Evolutionary conservation across 2,113 vertebrate genomes (phyloP).

Genomic region (Struthio camelus): DNA sequence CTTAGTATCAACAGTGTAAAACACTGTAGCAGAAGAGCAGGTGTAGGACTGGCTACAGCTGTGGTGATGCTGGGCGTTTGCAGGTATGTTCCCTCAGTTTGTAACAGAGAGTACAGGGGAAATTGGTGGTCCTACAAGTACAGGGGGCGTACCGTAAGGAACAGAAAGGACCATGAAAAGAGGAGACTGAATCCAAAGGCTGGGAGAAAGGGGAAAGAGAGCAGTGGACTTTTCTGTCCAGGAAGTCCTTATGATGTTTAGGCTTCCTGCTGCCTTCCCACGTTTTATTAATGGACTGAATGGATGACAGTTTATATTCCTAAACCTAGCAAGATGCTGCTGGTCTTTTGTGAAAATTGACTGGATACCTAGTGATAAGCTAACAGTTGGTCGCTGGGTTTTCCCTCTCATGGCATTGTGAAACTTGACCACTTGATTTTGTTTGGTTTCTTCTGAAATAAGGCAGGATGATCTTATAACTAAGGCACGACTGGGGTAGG

Average conservation of each 20-base stretch:
- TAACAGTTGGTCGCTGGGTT: not conserved
- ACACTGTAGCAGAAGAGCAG: not conserved
- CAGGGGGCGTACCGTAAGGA: not conserved
- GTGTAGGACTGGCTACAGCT: not conserved
- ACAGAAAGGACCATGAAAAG: not conserved
- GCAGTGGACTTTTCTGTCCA: not conserved
- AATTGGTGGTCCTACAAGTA: not conserved
- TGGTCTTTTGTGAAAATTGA: conserved; percentile 12
- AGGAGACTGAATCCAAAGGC: conserved; percentile 12
- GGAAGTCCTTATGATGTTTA: not conserved
- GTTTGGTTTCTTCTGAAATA: not conserved
- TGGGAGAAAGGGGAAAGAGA: not conserved
- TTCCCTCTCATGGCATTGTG: not conserved
- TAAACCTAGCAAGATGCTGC: not conserved
- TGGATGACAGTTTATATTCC: conserved; percentile 10
- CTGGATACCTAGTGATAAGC: not conserved
- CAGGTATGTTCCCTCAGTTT: not conserved
- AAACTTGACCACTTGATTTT: not conserved
- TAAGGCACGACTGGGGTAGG: not conserved
- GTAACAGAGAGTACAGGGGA: not conserved
- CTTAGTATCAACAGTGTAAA: conserved; percentile 5
- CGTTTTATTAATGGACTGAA: conserved; percentile 11
- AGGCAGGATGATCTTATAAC: not conserved
- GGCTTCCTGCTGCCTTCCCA: conserved; percentile 64
- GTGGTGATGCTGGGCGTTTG: not conserved